Evolutionary conservation across 1,140 invertebrate genomes (phyloP).

Genomic region (Pectinophora gossypiella): DNA sequence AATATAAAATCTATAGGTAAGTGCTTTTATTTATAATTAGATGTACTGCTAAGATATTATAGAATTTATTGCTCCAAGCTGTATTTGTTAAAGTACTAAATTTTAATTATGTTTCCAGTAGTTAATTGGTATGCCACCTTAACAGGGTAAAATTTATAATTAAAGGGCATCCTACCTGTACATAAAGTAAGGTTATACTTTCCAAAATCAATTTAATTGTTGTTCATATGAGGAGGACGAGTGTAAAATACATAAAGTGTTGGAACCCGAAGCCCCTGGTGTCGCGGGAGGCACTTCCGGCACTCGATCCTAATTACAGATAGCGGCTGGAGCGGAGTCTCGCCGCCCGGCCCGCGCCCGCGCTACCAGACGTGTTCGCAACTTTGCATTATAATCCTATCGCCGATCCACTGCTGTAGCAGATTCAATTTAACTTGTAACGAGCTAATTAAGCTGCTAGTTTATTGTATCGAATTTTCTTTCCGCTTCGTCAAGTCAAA

Average conservation of each 20-base stretch:
- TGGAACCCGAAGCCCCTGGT: slow-evolving; percentile 33
- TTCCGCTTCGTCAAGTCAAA: no score
- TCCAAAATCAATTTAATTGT: no score
- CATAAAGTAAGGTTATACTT: no score
- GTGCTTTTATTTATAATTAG: neutral
- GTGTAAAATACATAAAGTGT: no score
- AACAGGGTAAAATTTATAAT: no score
- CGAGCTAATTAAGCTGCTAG: neutral
- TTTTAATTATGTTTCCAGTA: no score
- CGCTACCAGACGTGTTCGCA: neutral
- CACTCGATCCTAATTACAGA: slow-evolving; percentile 65
- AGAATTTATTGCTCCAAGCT: neutral
- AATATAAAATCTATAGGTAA: neutral
- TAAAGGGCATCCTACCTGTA: no score
- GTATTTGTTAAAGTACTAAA: no score
- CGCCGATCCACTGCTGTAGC: neutral
- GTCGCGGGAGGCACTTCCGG: slow-evolving; percentile 45
- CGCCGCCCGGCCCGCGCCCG: slow-evolving; percentile 1
- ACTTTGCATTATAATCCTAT: neutral
- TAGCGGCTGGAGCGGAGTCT: slow-evolving; percentile 45
- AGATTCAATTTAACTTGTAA: neutral
- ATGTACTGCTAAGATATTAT: neutral
- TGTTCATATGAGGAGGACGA: no score
- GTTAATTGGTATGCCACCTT: no score
- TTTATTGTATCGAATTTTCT: neutral